These are phyloP conservation scores for Euproctis similis DNA, from an alignment of 2,888 invertebrate species.

Conservation along the genomic window DNA sequence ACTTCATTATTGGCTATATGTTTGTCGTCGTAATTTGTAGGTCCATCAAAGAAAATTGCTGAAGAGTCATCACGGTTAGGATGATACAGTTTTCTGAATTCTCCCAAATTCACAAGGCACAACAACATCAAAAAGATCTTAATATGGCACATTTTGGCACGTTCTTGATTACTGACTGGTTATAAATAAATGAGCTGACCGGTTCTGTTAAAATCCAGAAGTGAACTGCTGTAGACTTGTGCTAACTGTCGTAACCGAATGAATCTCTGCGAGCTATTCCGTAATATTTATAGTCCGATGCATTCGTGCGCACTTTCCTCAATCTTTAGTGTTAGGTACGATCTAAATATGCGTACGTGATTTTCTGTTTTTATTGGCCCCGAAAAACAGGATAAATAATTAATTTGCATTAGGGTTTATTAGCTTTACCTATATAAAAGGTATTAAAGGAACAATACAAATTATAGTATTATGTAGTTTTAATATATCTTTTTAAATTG, in stretches of 20 bases:
- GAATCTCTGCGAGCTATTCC: constrained; percentile 13
- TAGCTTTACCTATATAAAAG: too few relatives aligned
- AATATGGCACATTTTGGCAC: constrained; percentile 17
- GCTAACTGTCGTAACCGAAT: constrained; percentile 19
- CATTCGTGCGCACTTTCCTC: constrained; percentile 9
- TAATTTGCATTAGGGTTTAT: too few relatives aligned
- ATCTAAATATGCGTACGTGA: constrained; percentile 1
- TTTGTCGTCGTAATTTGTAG: constrained; percentile 35
- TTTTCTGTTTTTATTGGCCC: neutral
- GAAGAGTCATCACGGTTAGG: constrained; percentile 31
- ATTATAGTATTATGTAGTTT: too few relatives aligned
- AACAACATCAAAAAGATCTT: constrained; percentile 15
- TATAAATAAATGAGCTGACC: constrained; percentile 23
- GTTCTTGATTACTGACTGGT: constrained; percentile 17
- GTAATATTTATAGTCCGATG: constrained; percentile 15
- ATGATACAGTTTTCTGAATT: constrained; percentile 27
- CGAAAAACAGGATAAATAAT: too few relatives aligned
- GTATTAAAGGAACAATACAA: too few relatives aligned
- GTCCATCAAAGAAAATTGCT: constrained; percentile 47
- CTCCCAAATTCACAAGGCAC: constrained; percentile 15
- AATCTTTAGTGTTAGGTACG: constrained; percentile 11
- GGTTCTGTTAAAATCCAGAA: constrained; percentile 11
- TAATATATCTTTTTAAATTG: too few relatives aligned
- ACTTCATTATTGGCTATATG: constrained; percentile 24
- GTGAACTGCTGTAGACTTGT: constrained; percentile 9